A percentile compares a stretch with the other conserved stretches of the same genome.
Conservation (phyloP, 2,888 invertebrate genomes). For the Melitaea athalia region DNA sequence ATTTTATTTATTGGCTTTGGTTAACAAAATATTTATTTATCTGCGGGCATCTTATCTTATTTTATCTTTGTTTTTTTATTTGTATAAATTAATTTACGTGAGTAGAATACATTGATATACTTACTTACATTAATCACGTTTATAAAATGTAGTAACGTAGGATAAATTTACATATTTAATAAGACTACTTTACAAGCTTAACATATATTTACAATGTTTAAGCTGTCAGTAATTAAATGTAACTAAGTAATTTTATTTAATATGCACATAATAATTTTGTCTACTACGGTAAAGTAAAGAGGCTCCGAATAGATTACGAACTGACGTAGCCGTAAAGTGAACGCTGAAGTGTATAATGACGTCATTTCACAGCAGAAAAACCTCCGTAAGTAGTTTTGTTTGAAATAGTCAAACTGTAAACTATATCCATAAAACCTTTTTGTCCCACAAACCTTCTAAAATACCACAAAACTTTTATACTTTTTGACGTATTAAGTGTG, state of each 20-base stretch:
- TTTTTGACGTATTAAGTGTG: conserved; percentile 32
- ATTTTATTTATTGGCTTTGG: too few relatives aligned
- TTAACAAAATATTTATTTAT: too few relatives aligned
- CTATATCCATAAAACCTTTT: conserved; percentile 29
- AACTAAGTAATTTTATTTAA: conserved; percentile 1
- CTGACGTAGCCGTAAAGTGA: conserved; percentile 14
- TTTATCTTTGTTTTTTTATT: too few relatives aligned
- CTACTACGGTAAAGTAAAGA: conserved; percentile 8
- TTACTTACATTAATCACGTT: too few relatives aligned
- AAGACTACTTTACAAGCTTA: neutral
- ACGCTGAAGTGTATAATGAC: conserved; percentile 31
- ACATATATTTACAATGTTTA: neutral
- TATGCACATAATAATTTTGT: conserved; percentile 12
- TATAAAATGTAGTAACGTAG: too few relatives aligned
- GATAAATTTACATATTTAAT: too few relatives aligned
- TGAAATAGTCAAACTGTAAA: conserved; percentile 22
- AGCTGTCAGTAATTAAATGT: neutral
- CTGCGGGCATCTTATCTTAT: too few relatives aligned
- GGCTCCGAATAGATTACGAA: conserved; percentile 22
- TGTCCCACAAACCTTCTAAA: conserved; percentile 28
- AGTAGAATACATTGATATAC: too few relatives aligned
- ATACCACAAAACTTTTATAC: conserved; percentile 25
- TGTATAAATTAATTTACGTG: neutral
- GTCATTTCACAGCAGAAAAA: conserved; percentile 29
- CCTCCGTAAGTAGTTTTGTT: conserved; percentile 26